Conservation (phyloP, 2,888 invertebrate species). For the Drosophila histrio region DNA sequence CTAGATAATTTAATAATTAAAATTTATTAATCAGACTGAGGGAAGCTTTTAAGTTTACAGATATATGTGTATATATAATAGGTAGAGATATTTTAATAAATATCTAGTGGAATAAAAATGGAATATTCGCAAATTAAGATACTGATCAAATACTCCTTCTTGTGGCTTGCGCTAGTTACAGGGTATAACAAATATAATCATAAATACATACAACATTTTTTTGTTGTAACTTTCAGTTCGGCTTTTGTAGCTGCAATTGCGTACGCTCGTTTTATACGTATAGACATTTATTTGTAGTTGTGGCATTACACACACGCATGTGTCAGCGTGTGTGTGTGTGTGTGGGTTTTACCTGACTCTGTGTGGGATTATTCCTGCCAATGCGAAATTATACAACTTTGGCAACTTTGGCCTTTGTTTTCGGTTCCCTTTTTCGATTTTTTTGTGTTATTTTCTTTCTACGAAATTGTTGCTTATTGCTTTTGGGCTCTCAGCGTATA, state of each 20-base stretch:
- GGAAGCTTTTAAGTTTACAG: too few relatives aligned
- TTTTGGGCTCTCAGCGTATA: conserved; percentile 53
- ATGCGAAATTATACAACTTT: conserved; percentile 77
- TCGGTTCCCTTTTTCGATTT: conserved; percentile 24
- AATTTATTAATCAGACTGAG: too few relatives aligned
- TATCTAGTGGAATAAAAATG: neutral
- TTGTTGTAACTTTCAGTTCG: conserved; percentile 32
- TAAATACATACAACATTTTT: conserved; percentile 47
- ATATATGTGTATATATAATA: neutral
- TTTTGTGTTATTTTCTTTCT: conserved; percentile 48
- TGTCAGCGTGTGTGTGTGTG: conserved; percentile 21
- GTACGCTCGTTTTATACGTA: conserved; percentile 9
- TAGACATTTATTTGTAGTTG: conserved; percentile 13
- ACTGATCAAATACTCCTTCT: neutral
- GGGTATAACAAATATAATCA: conserved; percentile 53
- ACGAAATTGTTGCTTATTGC: conserved; percentile 76
- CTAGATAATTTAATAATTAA: too few relatives aligned
- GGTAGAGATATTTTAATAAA: neutral
- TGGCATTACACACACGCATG: conserved; percentile 21
- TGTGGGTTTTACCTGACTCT: conserved; percentile 68
- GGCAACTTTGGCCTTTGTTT: conserved; percentile 59
- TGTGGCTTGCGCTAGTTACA: neutral
- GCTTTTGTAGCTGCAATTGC: conserved; percentile 32
- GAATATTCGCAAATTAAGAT: too few relatives aligned
- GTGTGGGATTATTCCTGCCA: conserved; percentile 75